Base-by-base conservation (phyloP, 2,888 invertebrate species). In the Leptogaster cylindrica region DNA sequence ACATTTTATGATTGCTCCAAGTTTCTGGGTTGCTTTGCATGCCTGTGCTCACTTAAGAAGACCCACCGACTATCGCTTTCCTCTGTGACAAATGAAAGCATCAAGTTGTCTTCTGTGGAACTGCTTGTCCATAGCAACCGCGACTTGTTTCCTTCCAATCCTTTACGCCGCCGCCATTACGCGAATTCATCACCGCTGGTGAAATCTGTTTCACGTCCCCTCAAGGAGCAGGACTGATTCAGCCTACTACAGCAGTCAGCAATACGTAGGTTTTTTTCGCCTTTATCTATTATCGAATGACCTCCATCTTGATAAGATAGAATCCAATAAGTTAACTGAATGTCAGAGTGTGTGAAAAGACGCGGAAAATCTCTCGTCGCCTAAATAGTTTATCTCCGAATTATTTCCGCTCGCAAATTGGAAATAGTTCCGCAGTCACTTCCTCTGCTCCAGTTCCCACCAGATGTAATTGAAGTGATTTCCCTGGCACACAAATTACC, bases 401-500 rank as follows among this genome's bases (percentile, higher is more conserved):
- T 55, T 55, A 55, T 55, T 55, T 55, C 55, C 55, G 55, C 25
- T 39, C 39, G 16, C 39, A 55, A 55, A 55, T 55, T 55, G 55
- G 39, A 55, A 55, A 39, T 39, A 55, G 55, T 55, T 55, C 55
- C 55, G 55, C 28, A 18, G 55, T 12, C 36, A 14, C 36, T 55
- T 55, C 55, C 55, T 25, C n/a, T n/a, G 20, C 55, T 36, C 20
- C 23, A 55, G 55, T 55, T 55, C 39, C 14, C 20, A 8, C 23
- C 55, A 55, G 39, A 39, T 55, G 36, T 55, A 55, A 55, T 55
- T 55, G 55, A 55, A 55, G 36, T 36, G 55, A 55, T 55, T 55
- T 55, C 25, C 55, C 33, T 23, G 55, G 55, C 36, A 55, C 55
- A 55, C 39, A 55, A 39, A 55, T 55, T 55, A 55, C 55, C 20